Conservation (phyloP, 1,140 invertebrate genomes). For the Eufriesea mexicana region DNA sequence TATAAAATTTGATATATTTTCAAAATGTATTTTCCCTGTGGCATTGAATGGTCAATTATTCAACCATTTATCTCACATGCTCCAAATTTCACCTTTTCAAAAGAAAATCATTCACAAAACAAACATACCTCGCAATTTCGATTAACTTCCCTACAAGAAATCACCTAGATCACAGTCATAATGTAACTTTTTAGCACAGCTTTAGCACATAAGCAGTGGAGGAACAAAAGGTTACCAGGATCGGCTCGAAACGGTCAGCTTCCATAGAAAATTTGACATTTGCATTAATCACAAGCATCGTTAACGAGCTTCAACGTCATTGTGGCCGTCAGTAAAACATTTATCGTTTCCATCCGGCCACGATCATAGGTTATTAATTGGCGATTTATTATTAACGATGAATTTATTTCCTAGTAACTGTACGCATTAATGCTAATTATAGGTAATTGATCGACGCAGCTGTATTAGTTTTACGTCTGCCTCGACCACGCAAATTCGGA, state of each 20-base stretch:
- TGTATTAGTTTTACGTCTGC: slow-evolving; percentile 36
- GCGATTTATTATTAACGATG: slow-evolving; percentile 59
- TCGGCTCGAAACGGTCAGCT: background rate
- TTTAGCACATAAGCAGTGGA: background rate
- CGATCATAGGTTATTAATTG: slow-evolving; percentile 48
- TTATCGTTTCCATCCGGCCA: slow-evolving; percentile 25
- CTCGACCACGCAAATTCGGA: background rate
- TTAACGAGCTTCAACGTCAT: slow-evolving; percentile 44
- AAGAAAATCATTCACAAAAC: too few species aligned
- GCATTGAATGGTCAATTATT: too few species aligned
- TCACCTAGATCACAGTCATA: background rate
- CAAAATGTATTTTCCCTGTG: too few species aligned
- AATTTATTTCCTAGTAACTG: slow-evolving; percentile 45
- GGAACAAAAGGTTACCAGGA: background rate
- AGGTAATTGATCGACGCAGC: slow-evolving; percentile 42
- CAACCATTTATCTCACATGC: too few species aligned
- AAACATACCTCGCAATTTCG: too few species aligned
- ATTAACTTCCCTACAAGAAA: background rate
- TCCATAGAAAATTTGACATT: slow-evolving; percentile 40
- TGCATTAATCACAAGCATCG: slow-evolving; percentile 53
- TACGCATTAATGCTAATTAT: slow-evolving; percentile 46
- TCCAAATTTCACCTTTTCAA: too few species aligned
- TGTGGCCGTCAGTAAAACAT: slow-evolving; percentile 39
- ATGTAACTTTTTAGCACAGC: background rate
- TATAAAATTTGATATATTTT: too few species aligned